Conservation (phyloP, 2,113 vertebrate genomes). For the Heterochromis multidens region DNA sequence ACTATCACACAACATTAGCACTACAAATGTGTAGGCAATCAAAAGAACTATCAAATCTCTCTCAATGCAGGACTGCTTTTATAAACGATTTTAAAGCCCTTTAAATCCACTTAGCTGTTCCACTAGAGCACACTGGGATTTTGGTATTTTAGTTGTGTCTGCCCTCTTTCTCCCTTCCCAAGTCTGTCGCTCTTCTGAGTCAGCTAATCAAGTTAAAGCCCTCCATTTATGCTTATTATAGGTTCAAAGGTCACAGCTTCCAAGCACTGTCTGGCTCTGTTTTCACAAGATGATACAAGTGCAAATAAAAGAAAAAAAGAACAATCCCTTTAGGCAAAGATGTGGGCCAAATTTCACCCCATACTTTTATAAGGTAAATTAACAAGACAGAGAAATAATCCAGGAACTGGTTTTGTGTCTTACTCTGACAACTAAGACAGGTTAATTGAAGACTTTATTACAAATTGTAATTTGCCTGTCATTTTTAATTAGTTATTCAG, state of each 20-base stretch:
- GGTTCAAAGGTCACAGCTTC: conserved; percentile 42
- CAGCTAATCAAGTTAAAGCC: conserved; percentile 46
- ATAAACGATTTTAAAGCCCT: conserved; percentile 39
- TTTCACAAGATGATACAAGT: neutral
- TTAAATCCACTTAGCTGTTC: conserved; percentile 46
- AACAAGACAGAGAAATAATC: neutral
- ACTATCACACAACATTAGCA: neutral
- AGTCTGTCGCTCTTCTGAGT: neutral
- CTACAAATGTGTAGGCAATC: neutral
- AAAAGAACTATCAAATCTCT: neutral
- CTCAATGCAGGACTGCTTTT: neutral
- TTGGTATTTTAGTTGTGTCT: neutral
- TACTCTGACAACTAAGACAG: neutral
- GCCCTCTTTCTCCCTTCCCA: neutral
- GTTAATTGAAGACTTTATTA: conserved; percentile 2
- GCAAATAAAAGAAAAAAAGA: neutral
- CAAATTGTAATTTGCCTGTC: neutral
- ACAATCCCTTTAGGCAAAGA: neutral
- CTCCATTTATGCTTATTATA: conserved; percentile 26
- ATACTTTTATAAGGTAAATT: neutral
- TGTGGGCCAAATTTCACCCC: neutral
- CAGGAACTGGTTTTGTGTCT: neutral
- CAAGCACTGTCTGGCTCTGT: conserved; percentile 30
- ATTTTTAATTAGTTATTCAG: neutral
- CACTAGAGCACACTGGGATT: neutral